phyloP scores from a whole-genome alignment of 2,888 invertebrate genomes.

The Charanyca ferruginea region DNA sequence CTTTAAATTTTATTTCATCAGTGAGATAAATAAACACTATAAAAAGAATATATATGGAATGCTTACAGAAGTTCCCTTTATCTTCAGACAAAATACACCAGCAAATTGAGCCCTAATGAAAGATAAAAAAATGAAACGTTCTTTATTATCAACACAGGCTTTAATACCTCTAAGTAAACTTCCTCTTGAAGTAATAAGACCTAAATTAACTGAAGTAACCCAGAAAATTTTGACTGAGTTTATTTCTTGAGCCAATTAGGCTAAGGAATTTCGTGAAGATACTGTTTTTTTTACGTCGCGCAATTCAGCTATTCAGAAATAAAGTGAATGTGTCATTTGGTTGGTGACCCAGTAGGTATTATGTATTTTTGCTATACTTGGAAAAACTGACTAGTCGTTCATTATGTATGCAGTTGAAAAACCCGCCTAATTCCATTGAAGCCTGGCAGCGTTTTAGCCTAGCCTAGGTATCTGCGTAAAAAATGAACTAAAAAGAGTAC shows the following conservation, averaged over 20 bases:
- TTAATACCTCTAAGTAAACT: constrained; percentile 4
- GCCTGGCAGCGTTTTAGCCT: too few relatives aligned
- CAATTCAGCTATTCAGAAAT: neutral
- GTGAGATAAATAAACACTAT: neutral
- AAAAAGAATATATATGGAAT: neutral
- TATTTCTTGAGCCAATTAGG: constrained; percentile 12
- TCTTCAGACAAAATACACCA: neutral
- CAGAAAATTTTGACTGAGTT: constrained; percentile 3
- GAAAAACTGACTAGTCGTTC: too few relatives aligned
- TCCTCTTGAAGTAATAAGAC: constrained; percentile 8
- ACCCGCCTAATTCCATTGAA: too few relatives aligned
- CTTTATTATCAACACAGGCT: constrained; percentile 4
- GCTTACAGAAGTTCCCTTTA: neutral
- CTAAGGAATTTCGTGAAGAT: neutral
- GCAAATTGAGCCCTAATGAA: neutral
- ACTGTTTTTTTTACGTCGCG: constrained; percentile 1
- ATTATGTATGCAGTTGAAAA: too few relatives aligned
- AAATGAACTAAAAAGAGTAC: too few relatives aligned
- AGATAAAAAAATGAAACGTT: constrained; percentile 1
- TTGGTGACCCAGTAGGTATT: neutral
- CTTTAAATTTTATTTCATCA: too few relatives aligned
- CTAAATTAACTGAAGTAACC: constrained; percentile 6
- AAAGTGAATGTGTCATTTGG: neutral
- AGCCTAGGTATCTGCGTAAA: too few relatives aligned
- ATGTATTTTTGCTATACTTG: neutral